Evolutionary conservation across 30 jellyfish, hydroid and myxozoan genomes (phyloP).

Genomic region (Rhopilema esculentum): DNA sequence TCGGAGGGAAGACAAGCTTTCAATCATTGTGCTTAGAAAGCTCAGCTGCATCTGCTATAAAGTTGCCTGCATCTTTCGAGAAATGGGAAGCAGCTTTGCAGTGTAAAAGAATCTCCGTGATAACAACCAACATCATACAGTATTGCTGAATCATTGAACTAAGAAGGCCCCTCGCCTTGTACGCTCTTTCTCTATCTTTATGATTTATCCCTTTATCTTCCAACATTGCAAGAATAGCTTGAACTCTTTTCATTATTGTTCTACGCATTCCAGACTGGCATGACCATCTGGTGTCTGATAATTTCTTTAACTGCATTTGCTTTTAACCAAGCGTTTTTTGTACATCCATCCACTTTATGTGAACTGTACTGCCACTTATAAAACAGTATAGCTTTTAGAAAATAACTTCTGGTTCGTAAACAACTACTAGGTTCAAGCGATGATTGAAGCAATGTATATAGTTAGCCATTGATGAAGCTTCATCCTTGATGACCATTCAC

Average conservation of each 20-base stretch:
- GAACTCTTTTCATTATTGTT: neutral
- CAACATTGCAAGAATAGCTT: neutral
- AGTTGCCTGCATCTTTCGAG: too few relatives aligned
- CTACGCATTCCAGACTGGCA: slow-evolving; percentile 8
- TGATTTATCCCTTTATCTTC: neutral
- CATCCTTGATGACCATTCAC: neutral
- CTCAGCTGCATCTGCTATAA: too few relatives aligned
- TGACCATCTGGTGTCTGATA: slow-evolving; percentile 21
- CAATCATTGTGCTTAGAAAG: too few relatives aligned
- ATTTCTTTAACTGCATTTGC: slow-evolving; percentile 11
- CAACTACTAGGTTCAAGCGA: slow-evolving; percentile 18
- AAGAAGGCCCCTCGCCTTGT: too few relatives aligned
- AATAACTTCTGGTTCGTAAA: neutral
- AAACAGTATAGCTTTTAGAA: neutral
- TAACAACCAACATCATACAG: too few relatives aligned
- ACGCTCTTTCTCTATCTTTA: slow-evolving; percentile 13
- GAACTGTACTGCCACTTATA: slow-evolving; percentile 27
- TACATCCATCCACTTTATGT: slow-evolving; percentile 12
- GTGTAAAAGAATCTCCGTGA: too few relatives aligned
- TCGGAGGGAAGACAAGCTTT: too few relatives aligned
- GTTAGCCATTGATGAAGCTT: slow-evolving; percentile 14
- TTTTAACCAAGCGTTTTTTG: neutral
- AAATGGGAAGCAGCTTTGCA: too few relatives aligned
- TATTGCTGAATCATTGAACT: too few relatives aligned
- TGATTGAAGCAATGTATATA: slow-evolving; percentile 28